Evolutionary conservation across 2,888 invertebrate species (phyloP).

Genomic region (Hyalella azteca): DNA sequence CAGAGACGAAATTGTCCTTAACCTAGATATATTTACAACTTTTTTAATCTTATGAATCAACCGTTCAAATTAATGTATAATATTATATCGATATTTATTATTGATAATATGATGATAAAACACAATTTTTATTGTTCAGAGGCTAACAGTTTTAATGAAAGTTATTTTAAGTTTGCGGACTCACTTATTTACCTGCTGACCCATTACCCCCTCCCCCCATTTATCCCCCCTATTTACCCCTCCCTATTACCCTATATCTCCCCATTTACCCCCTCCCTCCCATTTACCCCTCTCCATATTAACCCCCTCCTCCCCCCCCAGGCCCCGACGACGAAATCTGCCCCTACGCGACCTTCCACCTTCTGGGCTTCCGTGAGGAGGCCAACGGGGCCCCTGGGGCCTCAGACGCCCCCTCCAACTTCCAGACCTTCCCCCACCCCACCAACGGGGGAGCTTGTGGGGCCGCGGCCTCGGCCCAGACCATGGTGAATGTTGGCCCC

Average conservation of each 20-base stretch:
- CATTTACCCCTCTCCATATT: neutral
- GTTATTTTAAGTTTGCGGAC: too few species aligned
- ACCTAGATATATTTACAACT: too few species aligned
- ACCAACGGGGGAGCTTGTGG: conserved; percentile 55
- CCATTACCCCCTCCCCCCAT: neutral
- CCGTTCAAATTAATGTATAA: too few species aligned
- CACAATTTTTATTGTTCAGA: too few species aligned
- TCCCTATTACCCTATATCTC: neutral
- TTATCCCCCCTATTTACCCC: neutral
- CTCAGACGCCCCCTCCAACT: conserved; percentile 65
- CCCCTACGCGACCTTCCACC: conserved; percentile 95
- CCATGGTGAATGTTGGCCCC: conserved; percentile 47
- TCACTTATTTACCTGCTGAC: neutral
- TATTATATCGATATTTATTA: too few species aligned
- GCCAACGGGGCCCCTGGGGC: conserved; percentile 70
- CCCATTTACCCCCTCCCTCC: neutral
- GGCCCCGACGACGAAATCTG: conserved; percentile 90
- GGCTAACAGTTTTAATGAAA: too few species aligned
- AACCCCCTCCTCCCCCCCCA: neutral
- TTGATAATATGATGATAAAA: too few species aligned
- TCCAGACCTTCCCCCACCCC: conserved; percentile 83
- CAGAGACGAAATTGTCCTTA: too few species aligned
- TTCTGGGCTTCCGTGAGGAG: conserved; percentile 92
- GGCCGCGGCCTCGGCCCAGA: conserved; percentile 47
- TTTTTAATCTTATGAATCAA: too few species aligned